A percentile compares a stretch with the other conserved stretches of the same genome.
Conservation (phyloP, 2,888 invertebrate genomes). For the Barypeithes pellucidus region DNA sequence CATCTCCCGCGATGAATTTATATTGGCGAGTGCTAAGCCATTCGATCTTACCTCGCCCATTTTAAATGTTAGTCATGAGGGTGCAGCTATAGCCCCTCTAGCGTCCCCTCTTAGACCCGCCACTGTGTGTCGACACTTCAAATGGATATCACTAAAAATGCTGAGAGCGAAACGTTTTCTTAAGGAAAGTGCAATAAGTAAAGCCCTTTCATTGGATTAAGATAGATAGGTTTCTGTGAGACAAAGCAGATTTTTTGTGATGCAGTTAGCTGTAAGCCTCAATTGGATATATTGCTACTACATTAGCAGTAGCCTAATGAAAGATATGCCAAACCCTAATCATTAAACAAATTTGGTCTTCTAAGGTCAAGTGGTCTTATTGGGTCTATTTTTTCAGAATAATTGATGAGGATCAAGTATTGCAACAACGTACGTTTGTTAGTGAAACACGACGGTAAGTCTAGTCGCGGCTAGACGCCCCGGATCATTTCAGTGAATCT, state of each 20-base stretch:
- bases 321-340: conserved; percentile 56
- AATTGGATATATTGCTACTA: neutral
- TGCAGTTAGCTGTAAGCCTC: neutral
- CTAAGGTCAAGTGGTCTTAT: conserved; percentile 72
- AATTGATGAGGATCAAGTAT: conserved; percentile 77
- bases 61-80: too few species aligned
- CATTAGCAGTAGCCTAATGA: neutral
- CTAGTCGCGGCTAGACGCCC: conserved; percentile 73
- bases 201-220: too few species aligned
- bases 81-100: too few species aligned
- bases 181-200: too few species aligned
- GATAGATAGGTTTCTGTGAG: neutral
- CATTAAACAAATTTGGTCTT: conserved; percentile 39
- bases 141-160: too few species aligned
- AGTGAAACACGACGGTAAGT: conserved; percentile 79
- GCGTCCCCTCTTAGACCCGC: too few species aligned
- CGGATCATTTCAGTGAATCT: conserved; percentile 50
- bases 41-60: too few species aligned
- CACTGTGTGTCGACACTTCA: too few species aligned
- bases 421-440: conserved; percentile 74
- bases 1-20: too few species aligned
- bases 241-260: neutral
- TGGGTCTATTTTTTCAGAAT: conserved; percentile 88
- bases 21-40: too few species aligned
- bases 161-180: too few species aligned